Evolutionary conservation across 2,888 invertebrate genomes (phyloP).

Genomic region (Drosophila yooni): DNA sequence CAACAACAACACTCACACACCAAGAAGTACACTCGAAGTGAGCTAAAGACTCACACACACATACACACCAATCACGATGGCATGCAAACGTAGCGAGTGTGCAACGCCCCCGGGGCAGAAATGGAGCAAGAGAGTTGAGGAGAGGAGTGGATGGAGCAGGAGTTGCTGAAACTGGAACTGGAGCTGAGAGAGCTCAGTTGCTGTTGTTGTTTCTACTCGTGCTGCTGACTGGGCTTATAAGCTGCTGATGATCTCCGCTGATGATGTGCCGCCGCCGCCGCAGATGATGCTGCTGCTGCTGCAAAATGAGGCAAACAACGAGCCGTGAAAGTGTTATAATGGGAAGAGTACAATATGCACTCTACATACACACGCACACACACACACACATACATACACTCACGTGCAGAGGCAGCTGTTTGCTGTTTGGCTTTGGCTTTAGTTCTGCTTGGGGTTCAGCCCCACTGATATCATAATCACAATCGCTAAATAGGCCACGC

Average conservation of each 20-base stretch:
- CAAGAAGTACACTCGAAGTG: not conserved
- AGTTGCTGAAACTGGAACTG: slow-evolving; percentile 24
- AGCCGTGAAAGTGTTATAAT: slow-evolving; percentile 85
- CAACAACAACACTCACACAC: slow-evolving; percentile 8
- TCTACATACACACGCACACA: not conserved
- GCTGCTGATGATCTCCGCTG: slow-evolving; percentile 65
- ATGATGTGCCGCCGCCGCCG: slow-evolving; percentile 50
- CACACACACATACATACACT: not conserved
- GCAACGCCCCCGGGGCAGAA: slow-evolving; percentile 67
- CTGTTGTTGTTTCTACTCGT: slow-evolving; percentile 39
- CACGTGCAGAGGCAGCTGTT: slow-evolving; percentile 15
- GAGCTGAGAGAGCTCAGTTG: slow-evolving; percentile 42
- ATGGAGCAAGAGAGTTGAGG: slow-evolving; percentile 14
- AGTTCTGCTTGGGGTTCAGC: slow-evolving; percentile 49
- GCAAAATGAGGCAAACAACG: slow-evolving; percentile 73
- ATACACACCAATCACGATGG: slow-evolving; percentile 72
- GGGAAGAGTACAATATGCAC: slow-evolving; percentile 57
- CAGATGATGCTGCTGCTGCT: slow-evolving; percentile 33
- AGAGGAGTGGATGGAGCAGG: not conserved
- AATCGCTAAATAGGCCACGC: slow-evolving; percentile 76
- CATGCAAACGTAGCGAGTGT: slow-evolving; percentile 70
- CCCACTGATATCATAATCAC: slow-evolving; percentile 73
- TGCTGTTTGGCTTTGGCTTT: slow-evolving; percentile 48
- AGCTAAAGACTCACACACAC: slow-evolving; percentile 33
- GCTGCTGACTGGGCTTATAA: slow-evolving; percentile 54